Percentiles rank a stretch among this genome's conserved stretches.
Evolutionary conservation across 2,888 invertebrate genomes (phyloP).

Genomic region (Eledona agricola): DNA sequence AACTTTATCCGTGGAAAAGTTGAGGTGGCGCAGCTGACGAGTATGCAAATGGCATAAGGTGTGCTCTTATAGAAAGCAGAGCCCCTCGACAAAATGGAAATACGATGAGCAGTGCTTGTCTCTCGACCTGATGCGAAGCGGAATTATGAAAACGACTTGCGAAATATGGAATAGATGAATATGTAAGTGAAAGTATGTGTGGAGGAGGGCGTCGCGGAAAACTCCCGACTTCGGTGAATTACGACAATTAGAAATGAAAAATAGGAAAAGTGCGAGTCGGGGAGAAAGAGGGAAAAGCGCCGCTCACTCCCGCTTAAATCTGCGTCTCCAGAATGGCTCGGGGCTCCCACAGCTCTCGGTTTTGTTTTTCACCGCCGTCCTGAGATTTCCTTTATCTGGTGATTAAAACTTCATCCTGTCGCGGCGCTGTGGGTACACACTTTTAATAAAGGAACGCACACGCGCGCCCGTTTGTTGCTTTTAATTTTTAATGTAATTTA

Average conservation of each 20-base stretch:
- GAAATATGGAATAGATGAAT: conserved; percentile 64
- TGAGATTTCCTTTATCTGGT: conserved; percentile 63
- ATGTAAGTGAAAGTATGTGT: conserved; percentile 53
- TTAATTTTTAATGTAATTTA: conserved; percentile 60
- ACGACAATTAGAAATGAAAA: conserved; percentile 16
- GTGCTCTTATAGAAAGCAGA: conserved; percentile 49
- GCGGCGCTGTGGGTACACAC: conserved; percentile 59
- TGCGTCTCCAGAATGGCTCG: conserved; percentile 53
- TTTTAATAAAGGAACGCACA: conserved; percentile 60
- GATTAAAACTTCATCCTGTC: conserved; percentile 65
- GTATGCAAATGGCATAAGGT: conserved; percentile 64
- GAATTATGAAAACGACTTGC: conserved; percentile 64
- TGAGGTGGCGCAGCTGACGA: conserved; percentile 66
- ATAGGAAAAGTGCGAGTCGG: background rate
- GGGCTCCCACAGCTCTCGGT: conserved; percentile 53
- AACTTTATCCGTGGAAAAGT: conserved; percentile 63
- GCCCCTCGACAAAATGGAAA: conserved; percentile 58
- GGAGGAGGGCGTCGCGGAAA: conserved; percentile 19
- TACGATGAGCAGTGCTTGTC: conserved; percentile 60
- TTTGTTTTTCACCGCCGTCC: conserved; percentile 61
- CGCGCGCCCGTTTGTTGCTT: conserved; percentile 55
- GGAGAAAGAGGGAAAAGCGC: conserved; percentile 14
- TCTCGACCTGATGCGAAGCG: conserved; percentile 62
- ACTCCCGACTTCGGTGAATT: conserved; percentile 16
- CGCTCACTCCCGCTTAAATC: conserved; percentile 33